These are phyloP conservation scores for Melanotus villosus DNA, from an alignment of 2,888 invertebrate species.

Conservation along the genomic window DNA sequence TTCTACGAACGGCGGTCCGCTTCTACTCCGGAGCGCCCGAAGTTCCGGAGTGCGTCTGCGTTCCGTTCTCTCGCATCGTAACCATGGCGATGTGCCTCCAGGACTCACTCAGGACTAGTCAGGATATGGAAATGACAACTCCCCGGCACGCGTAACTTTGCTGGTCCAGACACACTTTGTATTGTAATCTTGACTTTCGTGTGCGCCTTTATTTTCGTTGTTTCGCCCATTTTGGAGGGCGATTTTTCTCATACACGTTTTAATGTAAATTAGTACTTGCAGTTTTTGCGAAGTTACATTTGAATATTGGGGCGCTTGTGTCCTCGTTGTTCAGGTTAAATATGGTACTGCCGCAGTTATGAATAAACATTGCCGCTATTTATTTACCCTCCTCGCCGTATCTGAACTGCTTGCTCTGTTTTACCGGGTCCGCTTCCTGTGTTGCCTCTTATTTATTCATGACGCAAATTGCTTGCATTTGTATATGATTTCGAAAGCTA, in stretches of 20 bases:
- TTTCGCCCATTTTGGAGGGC: background rate
- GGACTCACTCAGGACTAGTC: slow-evolving; percentile 51
- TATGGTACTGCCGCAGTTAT: slow-evolving; percentile 62
- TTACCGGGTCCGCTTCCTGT: slow-evolving; percentile 58
- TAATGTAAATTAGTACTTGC: background rate
- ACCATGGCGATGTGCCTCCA: slow-evolving; percentile 53
- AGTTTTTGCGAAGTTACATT: slow-evolving; percentile 8
- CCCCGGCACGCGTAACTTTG: slow-evolving; percentile 34
- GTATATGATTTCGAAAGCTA: slow-evolving; percentile 35
- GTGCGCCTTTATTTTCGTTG: slow-evolving; percentile 10
- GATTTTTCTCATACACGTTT: background rate
- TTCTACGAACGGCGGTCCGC: slow-evolving; percentile 44
- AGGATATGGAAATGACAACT: slow-evolving; percentile 53
- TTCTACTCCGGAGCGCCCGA: slow-evolving; percentile 25
- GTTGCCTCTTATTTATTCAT: slow-evolving; percentile 58
- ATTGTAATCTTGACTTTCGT: slow-evolving; percentile 2
- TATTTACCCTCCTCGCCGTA: slow-evolving; percentile 56
- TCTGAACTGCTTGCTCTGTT: slow-evolving; percentile 50
- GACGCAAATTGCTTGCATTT: slow-evolving; percentile 46
- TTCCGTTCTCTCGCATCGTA: slow-evolving; percentile 45
- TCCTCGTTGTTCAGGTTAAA: slow-evolving; percentile 55
- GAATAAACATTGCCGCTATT: slow-evolving; percentile 64
- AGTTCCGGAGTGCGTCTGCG: slow-evolving; percentile 49
- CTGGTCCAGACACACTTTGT: slow-evolving; percentile 26
- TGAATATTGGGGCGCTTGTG: slow-evolving; percentile 19